A percentile compares a stretch with the other conserved stretches of the same genome.
These are phyloP conservation scores for Sporophila hypoxantha DNA, from an alignment of 2,113 vertebrate species.

Conservation along the genomic window DNA sequence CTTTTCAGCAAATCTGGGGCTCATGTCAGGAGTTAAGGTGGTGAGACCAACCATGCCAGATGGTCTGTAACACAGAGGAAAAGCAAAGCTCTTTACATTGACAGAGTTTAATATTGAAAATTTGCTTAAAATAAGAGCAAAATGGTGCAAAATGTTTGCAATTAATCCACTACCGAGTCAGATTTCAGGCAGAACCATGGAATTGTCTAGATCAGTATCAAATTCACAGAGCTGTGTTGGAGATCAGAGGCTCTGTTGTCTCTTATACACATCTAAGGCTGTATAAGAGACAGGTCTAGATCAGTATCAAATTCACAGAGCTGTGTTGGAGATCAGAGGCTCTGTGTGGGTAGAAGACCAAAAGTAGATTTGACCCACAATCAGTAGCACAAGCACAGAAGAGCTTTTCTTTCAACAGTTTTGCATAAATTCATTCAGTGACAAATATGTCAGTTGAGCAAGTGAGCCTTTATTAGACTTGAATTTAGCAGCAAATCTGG, in stretches of 20 bases:
- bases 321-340: neutral
- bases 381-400: neutral
- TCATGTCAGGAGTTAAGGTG: neutral
- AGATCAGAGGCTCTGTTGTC: neutral
- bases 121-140: neutral
- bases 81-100: neutral
- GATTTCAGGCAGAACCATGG: neutral
- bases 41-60: neutral
- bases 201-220: neutral
- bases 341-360: conserved; percentile 5
- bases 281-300: too few species aligned
- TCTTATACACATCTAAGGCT: too few species aligned
- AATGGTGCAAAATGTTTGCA: neutral
- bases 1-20: neutral
- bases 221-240: neutral
- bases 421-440: conserved; percentile 27
- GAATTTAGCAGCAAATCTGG: conserved; percentile 55
- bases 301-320: neutral
- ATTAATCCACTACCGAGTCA: neutral
- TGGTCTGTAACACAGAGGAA: neutral
- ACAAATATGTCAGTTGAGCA: conserved; percentile 43
- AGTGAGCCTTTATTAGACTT: conserved; percentile 46
- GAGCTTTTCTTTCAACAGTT: conserved; percentile 8
- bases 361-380: conserved; percentile 31
- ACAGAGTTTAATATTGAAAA: neutral